phyloP scores from a whole-genome alignment of 2,113 vertebrate species.

The Larimichthys polyactis region DNA sequence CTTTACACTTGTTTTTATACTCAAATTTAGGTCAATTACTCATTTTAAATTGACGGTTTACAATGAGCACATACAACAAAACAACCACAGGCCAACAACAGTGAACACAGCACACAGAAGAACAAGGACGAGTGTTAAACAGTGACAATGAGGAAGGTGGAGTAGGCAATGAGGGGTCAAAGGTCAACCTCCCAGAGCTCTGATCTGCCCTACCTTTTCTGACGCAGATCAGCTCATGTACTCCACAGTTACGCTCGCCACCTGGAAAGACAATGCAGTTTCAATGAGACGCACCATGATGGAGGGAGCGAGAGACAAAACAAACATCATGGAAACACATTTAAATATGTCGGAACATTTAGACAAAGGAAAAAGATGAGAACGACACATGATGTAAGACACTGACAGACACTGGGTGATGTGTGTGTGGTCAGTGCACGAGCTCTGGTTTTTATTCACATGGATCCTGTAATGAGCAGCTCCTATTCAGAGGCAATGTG shows the following conservation, averaged over 20 bases:
- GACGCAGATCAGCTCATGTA: conserved; percentile 98
- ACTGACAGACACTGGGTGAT: conserved; percentile 32
- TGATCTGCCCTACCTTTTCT: conserved; percentile 92
- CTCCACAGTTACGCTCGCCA: conserved; percentile 97
- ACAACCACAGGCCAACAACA: not conserved
- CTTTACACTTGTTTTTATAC: not conserved
- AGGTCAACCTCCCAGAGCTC: conserved; percentile 42
- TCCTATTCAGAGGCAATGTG: not conserved
- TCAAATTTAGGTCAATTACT: not conserved
- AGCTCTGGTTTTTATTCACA: conserved; percentile 1
- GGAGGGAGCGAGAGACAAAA: conserved; percentile 44
- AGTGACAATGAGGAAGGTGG: conserved; percentile 14
- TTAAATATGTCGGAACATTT: conserved; percentile 14
- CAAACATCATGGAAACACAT: conserved; percentile 16
- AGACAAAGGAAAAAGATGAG: conserved; percentile 4
- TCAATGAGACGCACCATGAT: conserved; percentile 72
- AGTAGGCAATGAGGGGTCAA: not conserved
- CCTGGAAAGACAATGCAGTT: conserved; percentile 87
- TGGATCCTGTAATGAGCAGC: not conserved
- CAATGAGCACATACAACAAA: conserved; percentile 2
- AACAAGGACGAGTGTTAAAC: not conserved
- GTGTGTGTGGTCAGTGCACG: not conserved
- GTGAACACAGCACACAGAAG: not conserved
- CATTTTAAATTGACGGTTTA: not conserved
- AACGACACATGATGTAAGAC: conserved; percentile 24